A percentile compares a stretch with the other conserved stretches of the same genome.
phyloP scores from a whole-genome alignment of 2,888 invertebrate genomes.

The Eupithecia pulchellata region DNA sequence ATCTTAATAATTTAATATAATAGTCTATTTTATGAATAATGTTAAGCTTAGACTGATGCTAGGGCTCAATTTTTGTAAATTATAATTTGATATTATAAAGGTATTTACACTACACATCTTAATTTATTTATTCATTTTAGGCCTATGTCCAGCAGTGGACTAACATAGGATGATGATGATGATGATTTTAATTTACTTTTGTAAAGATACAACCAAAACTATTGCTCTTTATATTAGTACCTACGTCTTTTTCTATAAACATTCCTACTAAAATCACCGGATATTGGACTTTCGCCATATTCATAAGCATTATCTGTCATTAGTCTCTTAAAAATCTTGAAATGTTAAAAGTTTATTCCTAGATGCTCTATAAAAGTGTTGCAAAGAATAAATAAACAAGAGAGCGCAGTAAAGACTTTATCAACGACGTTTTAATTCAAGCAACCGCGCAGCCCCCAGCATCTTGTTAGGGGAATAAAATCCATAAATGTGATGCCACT shows the following conservation, averaged over 20 bases:
- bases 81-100: no score
- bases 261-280: not conserved
- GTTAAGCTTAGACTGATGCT: not conserved
- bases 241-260: no score
- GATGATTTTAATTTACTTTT: no score
- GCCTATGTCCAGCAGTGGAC: no score
- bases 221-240: no score
- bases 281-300: not conserved
- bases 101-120: no score
- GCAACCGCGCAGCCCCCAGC: conserved; percentile 72
- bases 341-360: not conserved
- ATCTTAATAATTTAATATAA: not conserved
- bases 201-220: no score
- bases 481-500: conserved; percentile 81
- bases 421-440: conserved; percentile 82
- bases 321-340: no score
- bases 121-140: no score
- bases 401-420: conserved; percentile 72
- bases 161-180: no score
- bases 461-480: conserved; percentile 82
- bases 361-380: conserved; percentile 3
- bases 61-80: not conserved
- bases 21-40: not conserved
- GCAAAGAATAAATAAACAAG: conserved; percentile 56
- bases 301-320: not conserved